A percentile compares a stretch with the other conserved stretches of the same genome.
These are phyloP conservation scores for Pammene aurita DNA, from an alignment of 2,888 invertebrate genomes.

Conservation along the genomic window DNA sequence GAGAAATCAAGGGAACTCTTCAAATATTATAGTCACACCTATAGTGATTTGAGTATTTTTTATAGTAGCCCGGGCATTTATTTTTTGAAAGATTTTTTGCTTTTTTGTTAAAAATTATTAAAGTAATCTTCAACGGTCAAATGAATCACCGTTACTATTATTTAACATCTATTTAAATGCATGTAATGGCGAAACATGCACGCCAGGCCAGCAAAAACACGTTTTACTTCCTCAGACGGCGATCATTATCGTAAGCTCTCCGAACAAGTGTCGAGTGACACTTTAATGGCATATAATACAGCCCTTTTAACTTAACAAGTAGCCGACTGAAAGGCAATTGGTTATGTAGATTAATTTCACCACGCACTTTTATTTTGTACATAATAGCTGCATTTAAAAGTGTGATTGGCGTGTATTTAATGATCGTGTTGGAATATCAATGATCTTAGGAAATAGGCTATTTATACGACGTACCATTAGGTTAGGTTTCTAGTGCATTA, in stretches of 20 bases:
- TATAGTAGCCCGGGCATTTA: too few species aligned
- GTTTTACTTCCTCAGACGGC: conserved; percentile 18
- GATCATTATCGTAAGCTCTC: conserved; percentile 28
- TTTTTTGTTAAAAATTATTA: too few species aligned
- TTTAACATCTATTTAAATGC: neutral
- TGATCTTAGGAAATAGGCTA: neutral
- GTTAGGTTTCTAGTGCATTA: too few species aligned
- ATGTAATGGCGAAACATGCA: conserved; percentile 6
- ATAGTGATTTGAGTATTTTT: too few species aligned
- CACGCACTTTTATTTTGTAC: conserved; percentile 15
- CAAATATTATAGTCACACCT: too few species aligned
- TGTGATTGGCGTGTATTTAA: conserved; percentile 24
- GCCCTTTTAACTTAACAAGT: conserved; percentile 32
- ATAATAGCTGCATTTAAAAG: conserved; percentile 16
- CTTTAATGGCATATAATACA: conserved; percentile 37
- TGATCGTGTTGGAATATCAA: conserved; percentile 20
- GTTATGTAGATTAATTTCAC: conserved; percentile 37
- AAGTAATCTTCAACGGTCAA: too few species aligned
- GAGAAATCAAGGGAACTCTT: too few species aligned
- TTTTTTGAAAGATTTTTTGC: too few species aligned
- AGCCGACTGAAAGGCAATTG: conserved; percentile 30
- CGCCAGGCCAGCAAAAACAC: conserved; percentile 10
- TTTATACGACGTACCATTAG: too few species aligned
- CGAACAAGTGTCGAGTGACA: conserved; percentile 36
- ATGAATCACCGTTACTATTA: too few species aligned